A percentile compares a stretch with the other conserved stretches of the same genome.
phyloP scores from a whole-genome alignment of 2,113 vertebrate species.

The Ceyx margarethae region DNA sequence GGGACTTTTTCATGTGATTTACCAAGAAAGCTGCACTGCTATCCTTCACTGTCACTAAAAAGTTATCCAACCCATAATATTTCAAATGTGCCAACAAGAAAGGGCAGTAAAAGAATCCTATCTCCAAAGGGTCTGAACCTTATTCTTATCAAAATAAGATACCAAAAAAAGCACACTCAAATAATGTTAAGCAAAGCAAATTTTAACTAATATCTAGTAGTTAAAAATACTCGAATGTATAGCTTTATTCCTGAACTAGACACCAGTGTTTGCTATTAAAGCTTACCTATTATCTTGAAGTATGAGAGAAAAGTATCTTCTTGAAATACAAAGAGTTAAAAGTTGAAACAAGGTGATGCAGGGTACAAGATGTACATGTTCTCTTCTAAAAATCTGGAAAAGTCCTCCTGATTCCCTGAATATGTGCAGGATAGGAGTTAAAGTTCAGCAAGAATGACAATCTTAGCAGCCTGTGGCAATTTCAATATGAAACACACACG shows the following conservation, averaged over 20 bases:
- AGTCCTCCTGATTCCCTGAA: neutral
- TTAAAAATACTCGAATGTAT: neutral
- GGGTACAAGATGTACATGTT: rapidly evolving
- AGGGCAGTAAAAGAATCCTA: rapidly evolving
- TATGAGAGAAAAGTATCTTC: neutral
- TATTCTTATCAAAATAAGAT: neutral
- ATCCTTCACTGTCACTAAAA: neutral
- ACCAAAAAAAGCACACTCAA: neutral
- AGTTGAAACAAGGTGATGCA: too few relatives aligned
- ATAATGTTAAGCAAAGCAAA: neutral
- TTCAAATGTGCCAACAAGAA: neutral
- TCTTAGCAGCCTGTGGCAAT: neutral
- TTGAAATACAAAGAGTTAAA: neutral
- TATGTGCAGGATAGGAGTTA: neutral
- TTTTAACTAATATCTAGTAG: neutral
- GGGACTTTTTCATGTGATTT: neutral
- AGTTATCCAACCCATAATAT: neutral
- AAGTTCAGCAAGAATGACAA: neutral
- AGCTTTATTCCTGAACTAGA: neutral
- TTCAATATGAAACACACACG: neutral
- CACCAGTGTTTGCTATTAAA: neutral
- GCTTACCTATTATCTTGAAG: neutral
- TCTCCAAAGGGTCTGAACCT: neutral
- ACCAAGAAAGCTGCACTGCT: neutral
- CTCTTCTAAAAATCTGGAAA: neutral